Percentiles rank a stretch among this genome's conserved stretches.
Evolutionary conservation across 2,113 vertebrate species (phyloP).

Genomic region (Petaurus breviceps): DNA sequence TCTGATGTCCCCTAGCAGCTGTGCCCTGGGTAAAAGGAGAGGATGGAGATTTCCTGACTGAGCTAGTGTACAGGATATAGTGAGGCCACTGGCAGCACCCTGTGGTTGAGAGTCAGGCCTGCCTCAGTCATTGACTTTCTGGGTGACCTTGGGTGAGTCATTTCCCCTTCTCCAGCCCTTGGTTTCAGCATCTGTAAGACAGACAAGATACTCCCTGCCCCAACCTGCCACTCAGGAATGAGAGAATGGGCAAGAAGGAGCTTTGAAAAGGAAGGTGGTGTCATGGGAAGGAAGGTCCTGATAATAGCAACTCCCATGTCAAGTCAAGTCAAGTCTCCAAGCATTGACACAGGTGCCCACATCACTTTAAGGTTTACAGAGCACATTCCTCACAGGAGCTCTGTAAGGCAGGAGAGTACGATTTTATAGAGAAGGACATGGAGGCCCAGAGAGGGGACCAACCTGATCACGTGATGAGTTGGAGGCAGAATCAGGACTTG

Average conservation of each 20-base stretch:
- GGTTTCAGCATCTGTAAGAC: neutral
- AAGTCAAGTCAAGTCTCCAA: neutral
- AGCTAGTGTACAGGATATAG: neutral
- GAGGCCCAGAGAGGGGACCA: neutral
- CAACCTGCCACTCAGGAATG: constrained; percentile 5
- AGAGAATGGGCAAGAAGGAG: neutral
- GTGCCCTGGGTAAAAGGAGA: neutral
- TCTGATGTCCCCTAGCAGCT: constrained; percentile 9
- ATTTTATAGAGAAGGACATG: neutral
- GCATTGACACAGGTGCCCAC: neutral
- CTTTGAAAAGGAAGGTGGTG: neutral
- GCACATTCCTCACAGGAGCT: neutral
- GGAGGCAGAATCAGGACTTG: neutral
- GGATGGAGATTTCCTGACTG: neutral
- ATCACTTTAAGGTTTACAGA: neutral
- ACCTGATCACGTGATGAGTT: neutral
- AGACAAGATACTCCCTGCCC: neutral
- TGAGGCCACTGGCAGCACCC: neutral
- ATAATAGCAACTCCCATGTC: neutral
- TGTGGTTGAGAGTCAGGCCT: neutral
- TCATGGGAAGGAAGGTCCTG: neutral
- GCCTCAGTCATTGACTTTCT: neutral
- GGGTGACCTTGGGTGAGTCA: neutral
- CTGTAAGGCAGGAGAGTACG: neutral
- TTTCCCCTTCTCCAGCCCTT: neutral